These are phyloP conservation scores for Trachelus tabidus DNA, from an alignment of 2,888 invertebrate genomes.

Conservation along the genomic window DNA sequence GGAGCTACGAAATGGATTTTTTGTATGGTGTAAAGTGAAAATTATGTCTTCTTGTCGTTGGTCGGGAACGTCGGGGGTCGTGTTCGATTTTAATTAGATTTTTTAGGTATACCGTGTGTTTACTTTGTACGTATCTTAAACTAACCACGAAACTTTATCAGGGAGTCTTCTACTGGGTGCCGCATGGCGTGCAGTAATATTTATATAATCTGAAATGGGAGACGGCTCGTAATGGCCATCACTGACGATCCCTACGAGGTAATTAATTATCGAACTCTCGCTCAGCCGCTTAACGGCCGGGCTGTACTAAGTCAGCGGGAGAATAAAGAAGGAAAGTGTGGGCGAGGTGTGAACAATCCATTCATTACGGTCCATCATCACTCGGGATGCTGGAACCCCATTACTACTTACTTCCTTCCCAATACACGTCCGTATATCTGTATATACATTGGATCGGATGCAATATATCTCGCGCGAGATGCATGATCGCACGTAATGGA, in stretches of 20 bases:
- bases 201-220: background rate
- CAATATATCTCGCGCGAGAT: background rate
- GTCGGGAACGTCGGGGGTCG: background rate
- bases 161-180: background rate
- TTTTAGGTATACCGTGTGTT: background rate
- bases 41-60: background rate
- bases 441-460: background rate
- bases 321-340: slow-evolving; percentile 35
- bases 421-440: background rate
- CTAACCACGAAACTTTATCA: background rate
- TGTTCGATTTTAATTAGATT: background rate
- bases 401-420: background rate
- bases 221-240: background rate
- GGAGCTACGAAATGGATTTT: too few relatives aligned
- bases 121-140: background rate
- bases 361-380: slow-evolving; percentile 47
- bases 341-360: slow-evolving; percentile 52
- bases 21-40: background rate
- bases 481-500: background rate
- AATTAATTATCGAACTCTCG: slow-evolving; percentile 47
- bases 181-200: background rate
- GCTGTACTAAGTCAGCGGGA: slow-evolving; percentile 13
- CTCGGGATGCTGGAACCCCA: background rate
- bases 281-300: slow-evolving; percentile 21
- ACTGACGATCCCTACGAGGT: slow-evolving; percentile 41